Evolutionary conservation across 2,113 vertebrate species (phyloP).

Genomic region (Mustela nigripes): DNA sequence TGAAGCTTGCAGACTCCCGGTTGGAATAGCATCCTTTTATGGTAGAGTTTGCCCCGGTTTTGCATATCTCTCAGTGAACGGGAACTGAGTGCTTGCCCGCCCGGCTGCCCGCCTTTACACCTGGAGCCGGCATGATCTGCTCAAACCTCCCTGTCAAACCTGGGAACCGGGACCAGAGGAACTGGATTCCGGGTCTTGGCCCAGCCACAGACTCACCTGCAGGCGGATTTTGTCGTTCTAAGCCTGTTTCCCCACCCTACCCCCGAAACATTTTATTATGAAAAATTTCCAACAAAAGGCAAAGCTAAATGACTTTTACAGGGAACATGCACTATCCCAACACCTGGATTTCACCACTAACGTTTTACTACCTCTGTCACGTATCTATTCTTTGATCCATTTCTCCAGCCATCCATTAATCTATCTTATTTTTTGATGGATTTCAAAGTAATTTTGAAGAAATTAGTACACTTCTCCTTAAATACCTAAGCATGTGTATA

Average conservation of each 20-base stretch:
- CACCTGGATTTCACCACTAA: neutral
- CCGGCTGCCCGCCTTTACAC: neutral
- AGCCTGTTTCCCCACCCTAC: neutral
- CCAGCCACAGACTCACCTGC: neutral
- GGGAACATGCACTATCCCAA: neutral
- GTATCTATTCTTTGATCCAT: neutral
- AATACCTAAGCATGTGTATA: neutral
- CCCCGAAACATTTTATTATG: constrained; percentile 1
- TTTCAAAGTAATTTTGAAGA: neutral
- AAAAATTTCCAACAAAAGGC: neutral
- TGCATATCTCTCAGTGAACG: neutral
- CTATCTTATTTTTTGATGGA: neutral
- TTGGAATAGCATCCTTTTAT: neutral
- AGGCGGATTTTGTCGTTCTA: neutral
- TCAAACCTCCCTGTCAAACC: neutral
- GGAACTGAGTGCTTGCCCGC: neutral
- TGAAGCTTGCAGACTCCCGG: neutral
- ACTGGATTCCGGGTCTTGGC: neutral
- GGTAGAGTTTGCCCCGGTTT: neutral
- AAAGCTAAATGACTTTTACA: neutral
- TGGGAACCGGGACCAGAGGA: neutral
- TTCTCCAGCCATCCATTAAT: neutral
- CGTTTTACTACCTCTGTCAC: neutral
- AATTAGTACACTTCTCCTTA: neutral
- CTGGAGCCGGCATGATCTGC: neutral